These are phyloP conservation scores for Listronotus bonariensis DNA, from an alignment of 1,140 invertebrate genomes.

Conservation along the genomic window DNA sequence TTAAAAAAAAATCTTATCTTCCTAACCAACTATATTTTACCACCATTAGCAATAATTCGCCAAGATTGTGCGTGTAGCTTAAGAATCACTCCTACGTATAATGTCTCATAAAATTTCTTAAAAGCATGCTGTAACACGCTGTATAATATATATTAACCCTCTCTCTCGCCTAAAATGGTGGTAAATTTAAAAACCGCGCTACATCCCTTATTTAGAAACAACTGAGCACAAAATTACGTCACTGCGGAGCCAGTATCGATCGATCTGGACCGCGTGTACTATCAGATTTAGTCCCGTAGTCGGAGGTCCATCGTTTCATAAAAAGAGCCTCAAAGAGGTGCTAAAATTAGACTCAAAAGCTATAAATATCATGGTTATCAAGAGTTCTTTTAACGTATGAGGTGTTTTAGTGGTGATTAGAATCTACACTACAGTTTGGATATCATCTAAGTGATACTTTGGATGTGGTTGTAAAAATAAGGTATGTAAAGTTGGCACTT, in stretches of 20 bases:
- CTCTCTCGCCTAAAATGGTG: no score
- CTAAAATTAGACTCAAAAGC: conserved; percentile 22
- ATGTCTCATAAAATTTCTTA: no score
- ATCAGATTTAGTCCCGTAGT: conserved; percentile 34
- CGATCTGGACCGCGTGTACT: conserved; percentile 45
- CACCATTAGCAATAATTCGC: no score
- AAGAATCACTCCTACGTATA: no score
- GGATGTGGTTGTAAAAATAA: conserved; percentile 1
- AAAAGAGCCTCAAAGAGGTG: conserved; percentile 16
- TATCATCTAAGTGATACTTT: conserved; percentile 4
- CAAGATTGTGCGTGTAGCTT: no score
- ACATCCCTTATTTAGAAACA: no score
- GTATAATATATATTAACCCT: no score
- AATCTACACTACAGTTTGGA: background rate
- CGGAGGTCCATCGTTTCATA: conserved; percentile 8
- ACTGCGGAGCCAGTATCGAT: conserved; percentile 55
- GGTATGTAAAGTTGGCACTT: background rate
- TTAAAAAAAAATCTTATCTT: no score
- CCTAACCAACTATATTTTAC: no score
- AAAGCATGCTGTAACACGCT: no score
- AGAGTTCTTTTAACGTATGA: background rate
- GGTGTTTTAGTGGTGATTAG: background rate
- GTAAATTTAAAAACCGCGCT: no score
- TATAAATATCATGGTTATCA: background rate
- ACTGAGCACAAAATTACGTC: conserved; percentile 47